Evolutionary conservation across 1,140 invertebrate species (phyloP), one percentile per base, ranked within the genome.

Genomic region (Chironomus striatipennis): DNA sequence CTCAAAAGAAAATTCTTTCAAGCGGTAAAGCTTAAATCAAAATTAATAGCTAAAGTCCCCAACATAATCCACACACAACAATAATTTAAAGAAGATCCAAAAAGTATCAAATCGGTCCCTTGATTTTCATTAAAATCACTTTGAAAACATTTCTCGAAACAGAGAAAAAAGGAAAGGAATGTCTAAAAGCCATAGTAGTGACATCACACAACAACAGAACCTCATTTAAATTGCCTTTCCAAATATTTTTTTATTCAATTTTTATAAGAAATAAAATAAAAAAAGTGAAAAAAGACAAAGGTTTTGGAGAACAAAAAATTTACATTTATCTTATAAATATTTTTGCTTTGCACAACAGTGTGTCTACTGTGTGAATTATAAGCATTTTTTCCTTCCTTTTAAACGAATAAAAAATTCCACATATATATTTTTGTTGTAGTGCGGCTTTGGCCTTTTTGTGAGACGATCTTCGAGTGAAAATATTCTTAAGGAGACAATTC

Each of bases 361-460:
- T 34, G 24, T 34, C 24, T 7, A 17, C 20, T 21, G 65, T 70
- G 65, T 70, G 65, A 70, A 70, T 70, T 70, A 70, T 70, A 70
- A 70, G 65, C 12, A 57, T 57, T 57, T 57, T 57, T 15, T 5
- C 47, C 8, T 57, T 57, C n/a, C 47, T n/a, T 57, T 15, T 4
- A 57, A 57, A 57, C 9, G 47, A 57, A 57, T n/a, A 57, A 12
- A 57, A 57, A 57, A 57, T 12, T 12, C 47, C n/a, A 57, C n/a
- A 57, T 57, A 57, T 15, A 57, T 47, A 12, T 47, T 12, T 57
- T 57, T 57, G 15, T 57, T 57, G 47, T 57, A 4, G 12, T 57
- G 47, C 12, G 47, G 47, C n/a, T 12, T 57, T 15, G 1, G 24
- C n/a, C n/a, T n/a, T 34, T 34, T 1, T 34, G 24, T 34, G 24